These are phyloP conservation scores for Acronicta alni DNA, from an alignment of 2,888 invertebrate species.

Conservation along the genomic window DNA sequence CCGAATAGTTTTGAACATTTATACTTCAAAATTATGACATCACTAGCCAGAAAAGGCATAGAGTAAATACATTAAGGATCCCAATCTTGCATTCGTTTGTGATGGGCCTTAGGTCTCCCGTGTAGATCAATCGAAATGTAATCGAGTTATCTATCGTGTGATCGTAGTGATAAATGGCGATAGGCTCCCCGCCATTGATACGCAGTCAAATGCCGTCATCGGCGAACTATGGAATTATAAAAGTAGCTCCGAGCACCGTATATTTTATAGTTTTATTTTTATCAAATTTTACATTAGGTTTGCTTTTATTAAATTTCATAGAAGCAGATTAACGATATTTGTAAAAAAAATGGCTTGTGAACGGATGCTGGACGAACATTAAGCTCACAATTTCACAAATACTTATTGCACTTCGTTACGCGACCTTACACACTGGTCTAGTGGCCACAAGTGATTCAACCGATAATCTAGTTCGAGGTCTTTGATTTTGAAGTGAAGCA, in stretches of 20 bases:
- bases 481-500: neutral
- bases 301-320: too few species aligned
- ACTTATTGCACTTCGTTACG: too few species aligned
- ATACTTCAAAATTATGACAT: too few species aligned
- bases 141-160: constrained; percentile 30
- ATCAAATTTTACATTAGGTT: too few species aligned
- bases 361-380: too few species aligned
- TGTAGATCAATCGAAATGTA: constrained; percentile 34
- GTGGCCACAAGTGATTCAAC: too few species aligned
- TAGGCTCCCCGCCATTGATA: constrained; percentile 26
- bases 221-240: constrained; percentile 2
- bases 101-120: neutral
- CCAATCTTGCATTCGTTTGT: neutral
- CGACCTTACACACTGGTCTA: too few species aligned
- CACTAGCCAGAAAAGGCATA: too few species aligned
- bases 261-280: neutral
- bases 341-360: too few species aligned
- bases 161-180: constrained; percentile 35
- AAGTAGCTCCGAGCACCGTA: neutral
- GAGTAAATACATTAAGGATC: neutral
- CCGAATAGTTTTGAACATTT: neutral
- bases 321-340: too few species aligned
- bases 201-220: constrained; percentile 15
- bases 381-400: too few species aligned
- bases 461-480: neutral